These are phyloP conservation scores for Melanotaenia parkinsoni DNA, from an alignment of 2,797 vertebrate species.

Conservation along the genomic window DNA sequence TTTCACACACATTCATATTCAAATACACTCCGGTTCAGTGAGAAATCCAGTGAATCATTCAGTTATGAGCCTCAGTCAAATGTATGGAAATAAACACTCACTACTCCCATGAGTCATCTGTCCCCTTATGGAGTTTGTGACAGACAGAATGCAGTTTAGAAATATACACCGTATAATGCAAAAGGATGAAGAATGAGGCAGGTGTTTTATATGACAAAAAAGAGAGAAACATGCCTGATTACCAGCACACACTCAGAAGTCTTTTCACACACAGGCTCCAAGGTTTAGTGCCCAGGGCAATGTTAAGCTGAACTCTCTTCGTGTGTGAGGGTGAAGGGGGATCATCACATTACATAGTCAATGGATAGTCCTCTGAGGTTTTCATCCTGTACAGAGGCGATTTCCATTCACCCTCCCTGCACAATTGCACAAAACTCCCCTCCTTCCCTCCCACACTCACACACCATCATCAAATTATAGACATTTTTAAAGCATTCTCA, in stretches of 20 bases:
- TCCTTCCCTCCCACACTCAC: slow-evolving; percentile 7
- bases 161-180: slow-evolving; percentile 54
- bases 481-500: slow-evolving; percentile 67
- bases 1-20: slow-evolving; percentile 75
- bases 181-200: slow-evolving; percentile 63
- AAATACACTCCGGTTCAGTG: slow-evolving; percentile 67
- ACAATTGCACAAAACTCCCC: slow-evolving; percentile 19
- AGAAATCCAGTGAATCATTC: slow-evolving; percentile 63
- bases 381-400: slow-evolving; percentile 72
- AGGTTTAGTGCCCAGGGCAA: slow-evolving; percentile 79
- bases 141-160: slow-evolving; percentile 68
- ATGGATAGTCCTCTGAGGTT: slow-evolving; percentile 74
- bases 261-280: slow-evolving; percentile 66
- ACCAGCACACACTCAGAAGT: slow-evolving; percentile 50
- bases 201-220: slow-evolving; percentile 54
- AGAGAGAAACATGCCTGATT: slow-evolving; percentile 26
- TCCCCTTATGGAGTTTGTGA: slow-evolving; percentile 61
- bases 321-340: slow-evolving; percentile 76
- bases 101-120: slow-evolving; percentile 64
- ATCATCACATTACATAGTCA: slow-evolving; percentile 79
- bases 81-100: slow-evolving; percentile 72
- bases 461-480: slow-evolving; percentile 66
- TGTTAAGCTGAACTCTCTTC: slow-evolving; percentile 76
- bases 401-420: slow-evolving; percentile 66
- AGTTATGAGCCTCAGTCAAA: slow-evolving; percentile 61